phyloP scores from a whole-genome alignment of 2,113 vertebrate genomes.

The Anarrhichthys ocellatus region DNA sequence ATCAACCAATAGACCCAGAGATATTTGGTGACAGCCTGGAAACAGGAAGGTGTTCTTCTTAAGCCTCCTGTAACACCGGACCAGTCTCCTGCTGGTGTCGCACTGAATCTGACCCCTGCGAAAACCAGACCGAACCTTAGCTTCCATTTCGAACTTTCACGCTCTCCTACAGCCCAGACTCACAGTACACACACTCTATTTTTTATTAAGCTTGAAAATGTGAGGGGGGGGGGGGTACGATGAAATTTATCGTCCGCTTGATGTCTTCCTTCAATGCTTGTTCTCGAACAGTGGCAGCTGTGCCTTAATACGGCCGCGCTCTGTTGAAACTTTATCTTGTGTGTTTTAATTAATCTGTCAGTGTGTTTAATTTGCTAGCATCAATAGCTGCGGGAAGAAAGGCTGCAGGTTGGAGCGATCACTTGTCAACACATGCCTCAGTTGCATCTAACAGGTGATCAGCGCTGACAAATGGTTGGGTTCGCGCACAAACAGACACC shows the following conservation, averaged over 20 bases:
- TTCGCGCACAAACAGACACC: constrained; percentile 27
- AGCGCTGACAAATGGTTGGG: constrained; percentile 25
- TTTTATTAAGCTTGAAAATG: constrained; percentile 70
- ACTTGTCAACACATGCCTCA: constrained; percentile 35
- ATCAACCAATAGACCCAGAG: constrained; percentile 63
- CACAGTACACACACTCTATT: constrained; percentile 42
- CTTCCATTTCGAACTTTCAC: constrained; percentile 57
- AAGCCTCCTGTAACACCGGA: constrained; percentile 70
- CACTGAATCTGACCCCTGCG: constrained; percentile 44
- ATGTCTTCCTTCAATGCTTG: constrained; percentile 12
- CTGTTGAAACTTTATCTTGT: constrained; percentile 40
- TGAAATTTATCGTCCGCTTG: constrained; percentile 47
- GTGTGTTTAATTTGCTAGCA: constrained; percentile 36
- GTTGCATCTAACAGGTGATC: constrained; percentile 59
- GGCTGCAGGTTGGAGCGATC: constrained; percentile 18
- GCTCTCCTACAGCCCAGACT: constrained; percentile 42
- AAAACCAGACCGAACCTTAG: constrained; percentile 76
- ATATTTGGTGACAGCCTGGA: constrained; percentile 51
- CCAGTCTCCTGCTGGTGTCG: constrained; percentile 60
- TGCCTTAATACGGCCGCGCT: background rate
- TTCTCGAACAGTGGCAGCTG: constrained; percentile 42
- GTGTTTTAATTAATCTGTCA: constrained; percentile 73
- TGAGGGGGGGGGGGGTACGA: background rate
- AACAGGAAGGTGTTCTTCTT: constrained; percentile 66
- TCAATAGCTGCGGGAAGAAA: constrained; percentile 24